Base-by-base conservation (phyloP, 2,888 invertebrate genomes). In the Theodoxus fluviatilis region DNA sequence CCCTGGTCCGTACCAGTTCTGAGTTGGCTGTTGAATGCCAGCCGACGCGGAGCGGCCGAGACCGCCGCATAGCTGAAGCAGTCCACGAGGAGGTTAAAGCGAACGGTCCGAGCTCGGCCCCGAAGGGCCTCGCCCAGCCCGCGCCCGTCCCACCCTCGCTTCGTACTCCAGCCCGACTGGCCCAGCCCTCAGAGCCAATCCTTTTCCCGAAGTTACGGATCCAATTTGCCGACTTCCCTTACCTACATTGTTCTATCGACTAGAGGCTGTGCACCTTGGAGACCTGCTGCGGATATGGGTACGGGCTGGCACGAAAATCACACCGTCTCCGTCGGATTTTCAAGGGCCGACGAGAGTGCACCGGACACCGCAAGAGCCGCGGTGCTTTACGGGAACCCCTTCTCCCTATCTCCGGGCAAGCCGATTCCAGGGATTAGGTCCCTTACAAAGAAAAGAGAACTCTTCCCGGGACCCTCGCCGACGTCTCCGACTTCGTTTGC, bases 281-380 rank as follows among this genome's bases (percentile, higher is more conserved):
- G 91, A 92, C 91, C 92, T 91, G 91, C 90, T 92, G 91, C 91
- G 91, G 91, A 91, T 91, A 91, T 91, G 89, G 90, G 91, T 91
- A 91, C 91, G 90, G 89, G 81, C 89, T 86, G 89, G 87, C 84
- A 85, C 85, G 89, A 83, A 80, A 85, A 78, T 84, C 76, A 83
- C 79, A 77, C 74, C 70, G 71, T 81, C 84, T 86, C 85, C 81
- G 85, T 84, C 87, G 82, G 81, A 83, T 85, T 87, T 88, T 87
- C 85, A 87, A 81, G 87, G 86, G 80, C n/a, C n/a, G n/a, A n/a
- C n/a, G n/a, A n/a, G n/a, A n/a, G n/a, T n/a, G n/a, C n/a, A n/a
- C n/a, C n/a, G n/a, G n/a, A 79, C 80, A 78, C 81, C 83, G 80
- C 86, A 83, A 83, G 82, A 87, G 82, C 81, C 83, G 85, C 81